Percentiles rank a stretch among this genome's conserved stretches.
phyloP scores from a whole-genome alignment of 2,113 vertebrate species.

The Podiceps cristatus region DNA sequence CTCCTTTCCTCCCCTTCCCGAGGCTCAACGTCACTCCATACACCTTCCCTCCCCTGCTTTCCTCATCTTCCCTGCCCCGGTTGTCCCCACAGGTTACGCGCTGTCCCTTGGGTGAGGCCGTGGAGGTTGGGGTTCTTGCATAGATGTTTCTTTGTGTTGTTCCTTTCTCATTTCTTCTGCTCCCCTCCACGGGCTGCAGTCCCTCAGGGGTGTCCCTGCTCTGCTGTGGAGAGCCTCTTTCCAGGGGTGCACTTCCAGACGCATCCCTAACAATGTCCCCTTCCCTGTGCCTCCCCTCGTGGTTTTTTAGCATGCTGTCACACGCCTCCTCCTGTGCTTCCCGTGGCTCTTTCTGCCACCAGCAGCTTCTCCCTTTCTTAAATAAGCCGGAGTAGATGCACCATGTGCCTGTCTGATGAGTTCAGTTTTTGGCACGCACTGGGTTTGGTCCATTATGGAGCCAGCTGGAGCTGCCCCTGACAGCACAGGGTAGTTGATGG shows the following conservation, averaged over 20 bases:
- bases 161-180: background rate
- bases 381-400: background rate
- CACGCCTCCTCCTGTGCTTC: accelerated
- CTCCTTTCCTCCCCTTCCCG: background rate
- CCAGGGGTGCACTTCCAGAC: background rate
- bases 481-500: background rate
- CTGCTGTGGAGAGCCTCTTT: background rate
- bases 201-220: background rate
- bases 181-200: background rate
- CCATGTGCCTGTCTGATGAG: accelerated
- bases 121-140: background rate
- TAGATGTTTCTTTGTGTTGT: background rate
- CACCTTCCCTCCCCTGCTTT: background rate
- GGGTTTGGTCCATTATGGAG: background rate
- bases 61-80: background rate
- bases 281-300: background rate
- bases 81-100: background rate
- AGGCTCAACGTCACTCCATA: background rate
- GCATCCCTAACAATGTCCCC: accelerated
- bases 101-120: background rate
- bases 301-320: background rate
- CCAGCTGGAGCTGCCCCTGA: background rate
- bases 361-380: background rate
- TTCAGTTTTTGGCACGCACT: background rate
- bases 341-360: background rate